phyloP scores from a whole-genome alignment of 2,797 vertebrate species.

The Otolemur crassicaudatus region DNA sequence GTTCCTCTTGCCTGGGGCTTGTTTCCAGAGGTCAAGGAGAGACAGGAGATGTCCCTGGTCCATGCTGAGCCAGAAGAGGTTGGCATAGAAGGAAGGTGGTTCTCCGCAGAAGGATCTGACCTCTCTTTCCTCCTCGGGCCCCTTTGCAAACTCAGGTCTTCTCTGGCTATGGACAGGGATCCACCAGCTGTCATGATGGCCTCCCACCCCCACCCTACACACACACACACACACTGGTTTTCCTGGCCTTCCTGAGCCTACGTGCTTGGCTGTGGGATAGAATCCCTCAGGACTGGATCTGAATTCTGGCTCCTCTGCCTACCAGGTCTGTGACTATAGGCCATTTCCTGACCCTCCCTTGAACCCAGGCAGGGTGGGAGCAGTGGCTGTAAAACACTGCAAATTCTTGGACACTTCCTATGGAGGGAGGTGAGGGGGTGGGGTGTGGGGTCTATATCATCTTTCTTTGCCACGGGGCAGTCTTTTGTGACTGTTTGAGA shows the following conservation, averaged over 20 bases:
- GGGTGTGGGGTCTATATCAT: rapidly evolving
- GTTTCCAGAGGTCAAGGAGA: neutral
- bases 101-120: neutral
- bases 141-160: neutral
- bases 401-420: neutral
- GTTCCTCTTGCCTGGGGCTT: neutral
- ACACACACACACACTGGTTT: too few relatives aligned
- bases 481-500: neutral
- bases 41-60: rapidly evolving
- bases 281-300: neutral
- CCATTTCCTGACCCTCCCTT: neutral
- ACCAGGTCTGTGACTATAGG: neutral
- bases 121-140: neutral
- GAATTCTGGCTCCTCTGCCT: neutral
- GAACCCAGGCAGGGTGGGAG: neutral
- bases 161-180: neutral
- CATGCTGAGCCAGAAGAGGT: neutral
- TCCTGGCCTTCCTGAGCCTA: neutral
- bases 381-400: neutral
- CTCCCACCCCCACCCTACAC: too few relatives aligned
- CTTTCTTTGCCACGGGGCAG: neutral
- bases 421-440: neutral
- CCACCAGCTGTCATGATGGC: neutral
- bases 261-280: too few relatives aligned
- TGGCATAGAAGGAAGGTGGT: neutral